Evolutionary conservation across 2,888 invertebrate species (phyloP).

Genomic region (Cremastobaeus sp.): DNA sequence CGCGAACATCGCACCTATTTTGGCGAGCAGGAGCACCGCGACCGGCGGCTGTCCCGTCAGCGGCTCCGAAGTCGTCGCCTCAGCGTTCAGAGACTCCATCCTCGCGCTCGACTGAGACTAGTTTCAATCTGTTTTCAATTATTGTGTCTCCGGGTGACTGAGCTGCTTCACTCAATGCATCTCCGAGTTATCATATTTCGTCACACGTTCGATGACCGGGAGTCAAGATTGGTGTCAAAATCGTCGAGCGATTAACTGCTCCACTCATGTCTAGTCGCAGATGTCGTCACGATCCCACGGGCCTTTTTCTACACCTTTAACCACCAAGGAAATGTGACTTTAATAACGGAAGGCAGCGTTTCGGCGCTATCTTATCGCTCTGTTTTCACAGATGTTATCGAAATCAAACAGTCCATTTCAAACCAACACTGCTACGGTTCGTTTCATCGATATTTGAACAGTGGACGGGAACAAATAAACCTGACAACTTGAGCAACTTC

Average conservation of each 20-base stretch:
- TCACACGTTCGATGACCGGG: conserved; percentile 16
- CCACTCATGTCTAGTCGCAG: conserved; percentile 3
- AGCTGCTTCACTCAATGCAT: conserved; percentile 7
- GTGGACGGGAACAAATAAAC: no score
- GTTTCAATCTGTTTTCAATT: not conserved
- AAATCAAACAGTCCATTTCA: not conserved
- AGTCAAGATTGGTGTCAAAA: conserved; percentile 1
- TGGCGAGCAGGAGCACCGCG: conserved; percentile 78
- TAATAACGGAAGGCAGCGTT: not conserved
- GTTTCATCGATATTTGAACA: no score
- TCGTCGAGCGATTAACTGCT: not conserved
- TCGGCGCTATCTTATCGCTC: conserved; percentile 1
- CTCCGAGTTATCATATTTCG: conserved; percentile 8
- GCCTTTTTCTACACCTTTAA: not conserved
- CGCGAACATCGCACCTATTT: conserved; percentile 81
- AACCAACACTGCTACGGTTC: not conserved
- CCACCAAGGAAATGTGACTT: not conserved
- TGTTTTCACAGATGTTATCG: not conserved
- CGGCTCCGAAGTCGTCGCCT: conserved; percentile 2
- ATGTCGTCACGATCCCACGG: not conserved
- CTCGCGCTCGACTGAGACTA: conserved; percentile 3
- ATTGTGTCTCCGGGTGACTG: not conserved
- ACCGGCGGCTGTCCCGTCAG: not conserved
- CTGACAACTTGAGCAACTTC: no score
- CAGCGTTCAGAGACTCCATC: conserved; percentile 29